A percentile compares a stretch with the other conserved stretches of the same genome.
These are phyloP conservation scores for Cylas formicarius DNA, from an alignment of 1,140 invertebrate species.

Conservation along the genomic window DNA sequence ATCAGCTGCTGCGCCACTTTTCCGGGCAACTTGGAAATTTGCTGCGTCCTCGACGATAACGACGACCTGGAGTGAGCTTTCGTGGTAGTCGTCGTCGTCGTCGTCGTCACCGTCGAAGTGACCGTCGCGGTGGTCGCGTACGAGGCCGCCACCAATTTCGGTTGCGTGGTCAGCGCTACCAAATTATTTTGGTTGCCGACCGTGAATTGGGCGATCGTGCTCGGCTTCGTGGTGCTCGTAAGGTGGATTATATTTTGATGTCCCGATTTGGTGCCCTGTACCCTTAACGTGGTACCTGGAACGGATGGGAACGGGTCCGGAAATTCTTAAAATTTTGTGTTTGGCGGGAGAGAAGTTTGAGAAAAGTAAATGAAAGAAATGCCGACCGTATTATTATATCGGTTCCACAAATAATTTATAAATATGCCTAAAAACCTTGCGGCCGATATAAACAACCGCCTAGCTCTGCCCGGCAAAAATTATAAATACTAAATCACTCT, in stretches of 20 bases:
- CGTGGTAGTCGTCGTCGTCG: conserved; percentile 18
- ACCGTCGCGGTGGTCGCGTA: conserved; percentile 28
- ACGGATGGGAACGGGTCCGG: conserved; percentile 4
- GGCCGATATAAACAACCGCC: too few species aligned
- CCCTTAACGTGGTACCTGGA: conserved; percentile 41
- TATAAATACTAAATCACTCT: too few species aligned
- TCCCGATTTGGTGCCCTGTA: conserved; percentile 42
- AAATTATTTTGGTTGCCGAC: conserved; percentile 45
- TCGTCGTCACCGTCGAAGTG: conserved; percentile 26
- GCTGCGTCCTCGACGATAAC: not conserved
- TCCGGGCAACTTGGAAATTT: conserved; percentile 25
- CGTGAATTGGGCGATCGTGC: conserved; percentile 41
- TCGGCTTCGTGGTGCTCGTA: conserved; percentile 31
- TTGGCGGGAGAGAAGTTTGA: not conserved
- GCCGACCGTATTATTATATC: too few species aligned
- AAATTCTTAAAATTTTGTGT: not conserved
- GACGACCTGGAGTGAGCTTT: conserved; percentile 11
- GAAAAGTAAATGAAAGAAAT: too few species aligned
- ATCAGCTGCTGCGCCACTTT: conserved; percentile 39
- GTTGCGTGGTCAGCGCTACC: conserved; percentile 36
- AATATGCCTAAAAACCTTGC: too few species aligned
- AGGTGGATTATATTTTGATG: conserved; percentile 42
- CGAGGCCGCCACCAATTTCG: conserved; percentile 35
- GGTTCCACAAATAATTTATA: too few species aligned
- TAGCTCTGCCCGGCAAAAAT: too few species aligned